Percentiles rank a stretch among this genome's conserved stretches.
phyloP scores from a whole-genome alignment of 2,797 vertebrate species.

The Potorous gilbertii region DNA sequence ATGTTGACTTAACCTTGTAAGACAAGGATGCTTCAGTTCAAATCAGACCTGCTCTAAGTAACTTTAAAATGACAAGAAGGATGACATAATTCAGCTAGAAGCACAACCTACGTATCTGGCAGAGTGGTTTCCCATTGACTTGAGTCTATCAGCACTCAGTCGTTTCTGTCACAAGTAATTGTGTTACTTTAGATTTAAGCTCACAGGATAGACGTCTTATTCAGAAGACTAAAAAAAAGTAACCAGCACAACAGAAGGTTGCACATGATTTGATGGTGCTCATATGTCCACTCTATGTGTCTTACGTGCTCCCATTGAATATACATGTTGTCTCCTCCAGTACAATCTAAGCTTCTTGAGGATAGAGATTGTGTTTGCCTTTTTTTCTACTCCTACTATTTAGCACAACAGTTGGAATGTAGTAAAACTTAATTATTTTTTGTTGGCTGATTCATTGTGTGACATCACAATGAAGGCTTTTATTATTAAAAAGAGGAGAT shows the following conservation, averaged over 20 bases:
- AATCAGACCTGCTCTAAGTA: neutral
- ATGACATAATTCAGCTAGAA: neutral
- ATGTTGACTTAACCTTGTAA: neutral
- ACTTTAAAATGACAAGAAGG: neutral
- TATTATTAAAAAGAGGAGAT: neutral
- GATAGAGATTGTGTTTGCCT: neutral
- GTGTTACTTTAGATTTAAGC: neutral
- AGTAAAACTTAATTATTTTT: neutral
- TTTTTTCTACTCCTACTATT: neutral
- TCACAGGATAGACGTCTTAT: neutral
- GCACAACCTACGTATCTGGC: neutral
- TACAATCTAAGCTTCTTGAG: neutral
- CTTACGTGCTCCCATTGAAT: neutral
- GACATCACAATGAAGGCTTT: neutral
- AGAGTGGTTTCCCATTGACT: neutral
- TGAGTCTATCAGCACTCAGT: neutral
- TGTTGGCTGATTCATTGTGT: neutral
- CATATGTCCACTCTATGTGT: neutral
- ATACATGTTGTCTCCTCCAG: neutral
- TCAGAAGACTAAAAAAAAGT: neutral
- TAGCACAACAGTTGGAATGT: neutral
- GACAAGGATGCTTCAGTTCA: neutral
- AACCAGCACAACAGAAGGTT: neutral
- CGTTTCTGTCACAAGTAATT: neutral
- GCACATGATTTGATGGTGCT: neutral